These are phyloP conservation scores for Cantharis rufa DNA, from an alignment of 2,888 invertebrate genomes.

Conservation along the genomic window DNA sequence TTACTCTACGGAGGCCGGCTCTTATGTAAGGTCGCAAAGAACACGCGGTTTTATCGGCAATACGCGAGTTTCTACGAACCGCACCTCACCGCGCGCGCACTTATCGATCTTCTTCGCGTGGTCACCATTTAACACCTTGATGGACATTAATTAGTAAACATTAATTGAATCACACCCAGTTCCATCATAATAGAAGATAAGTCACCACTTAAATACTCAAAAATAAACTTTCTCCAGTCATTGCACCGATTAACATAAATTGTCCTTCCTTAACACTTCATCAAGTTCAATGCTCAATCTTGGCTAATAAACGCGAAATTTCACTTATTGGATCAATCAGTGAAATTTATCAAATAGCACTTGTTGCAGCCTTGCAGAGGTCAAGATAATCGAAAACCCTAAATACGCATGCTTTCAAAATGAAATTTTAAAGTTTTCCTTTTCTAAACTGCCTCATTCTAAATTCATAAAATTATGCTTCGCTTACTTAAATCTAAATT, in stretches of 20 bases:
- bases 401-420: background rate
- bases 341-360: background rate
- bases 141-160: conserved; percentile 1
- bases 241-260: too few relatives aligned
- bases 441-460: background rate
- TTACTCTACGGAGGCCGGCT: conserved; percentile 21
- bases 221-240: background rate
- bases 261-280: too few relatives aligned
- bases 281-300: background rate
- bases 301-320: background rate
- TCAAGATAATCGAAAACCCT: background rate
- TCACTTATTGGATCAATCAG: background rate
- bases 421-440: background rate
- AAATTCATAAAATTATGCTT: background rate
- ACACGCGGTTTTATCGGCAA: conserved; percentile 40
- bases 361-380: background rate
- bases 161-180: background rate
- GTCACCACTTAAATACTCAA: background rate
- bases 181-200: background rate
- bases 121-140: conserved; percentile 1
- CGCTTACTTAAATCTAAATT: background rate
- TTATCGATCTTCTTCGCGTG: conserved; percentile 31
- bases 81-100: conserved; percentile 46
- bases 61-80: conserved; percentile 42
- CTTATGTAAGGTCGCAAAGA: conserved; percentile 36